These are phyloP conservation scores for Leucophenga maculata DNA, from an alignment of 2,888 invertebrate species.

Conservation along the genomic window DNA sequence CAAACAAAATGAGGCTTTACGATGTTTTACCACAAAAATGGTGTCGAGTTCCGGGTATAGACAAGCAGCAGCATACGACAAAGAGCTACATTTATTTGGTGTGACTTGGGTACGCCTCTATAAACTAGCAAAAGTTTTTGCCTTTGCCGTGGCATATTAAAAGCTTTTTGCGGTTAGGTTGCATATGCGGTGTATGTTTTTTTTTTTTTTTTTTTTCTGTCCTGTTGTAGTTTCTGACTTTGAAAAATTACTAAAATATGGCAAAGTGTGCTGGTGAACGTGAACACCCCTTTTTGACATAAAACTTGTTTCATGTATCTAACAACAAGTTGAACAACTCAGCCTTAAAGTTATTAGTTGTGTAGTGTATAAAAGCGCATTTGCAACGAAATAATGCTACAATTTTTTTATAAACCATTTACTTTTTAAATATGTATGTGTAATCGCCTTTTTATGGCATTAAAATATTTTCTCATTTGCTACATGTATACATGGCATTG, in stretches of 20 bases:
- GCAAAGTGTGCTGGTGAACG: too few relatives aligned
- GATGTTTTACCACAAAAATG: slow-evolving; percentile 8
- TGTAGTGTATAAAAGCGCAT: too few relatives aligned
- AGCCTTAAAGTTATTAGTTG: too few relatives aligned
- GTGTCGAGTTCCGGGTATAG: neutral
- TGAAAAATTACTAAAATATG: slow-evolving; percentile 13
- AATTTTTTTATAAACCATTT: neutral
- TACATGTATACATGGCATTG: neutral
- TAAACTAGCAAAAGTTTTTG: slow-evolving; percentile 13
- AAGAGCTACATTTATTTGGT: neutral
- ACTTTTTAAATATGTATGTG: neutral
- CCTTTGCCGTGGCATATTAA: slow-evolving; percentile 16
- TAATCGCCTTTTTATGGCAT: neutral
- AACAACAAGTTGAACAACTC: too few relatives aligned
- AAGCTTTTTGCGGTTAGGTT: slow-evolving; percentile 13
- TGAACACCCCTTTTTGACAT: too few relatives aligned
- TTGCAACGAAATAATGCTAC: too few relatives aligned
- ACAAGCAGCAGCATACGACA: neutral
- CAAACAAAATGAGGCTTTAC: slow-evolving; percentile 25
- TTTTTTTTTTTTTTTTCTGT: too few relatives aligned
- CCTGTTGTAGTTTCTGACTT: too few relatives aligned
- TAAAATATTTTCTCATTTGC: slow-evolving; percentile 8
- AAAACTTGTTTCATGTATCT: too few relatives aligned
- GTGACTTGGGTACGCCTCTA: neutral
- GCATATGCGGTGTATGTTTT: neutral